phyloP scores from a whole-genome alignment of 1,140 invertebrate species.

The Scylla paramamosain region DNA sequence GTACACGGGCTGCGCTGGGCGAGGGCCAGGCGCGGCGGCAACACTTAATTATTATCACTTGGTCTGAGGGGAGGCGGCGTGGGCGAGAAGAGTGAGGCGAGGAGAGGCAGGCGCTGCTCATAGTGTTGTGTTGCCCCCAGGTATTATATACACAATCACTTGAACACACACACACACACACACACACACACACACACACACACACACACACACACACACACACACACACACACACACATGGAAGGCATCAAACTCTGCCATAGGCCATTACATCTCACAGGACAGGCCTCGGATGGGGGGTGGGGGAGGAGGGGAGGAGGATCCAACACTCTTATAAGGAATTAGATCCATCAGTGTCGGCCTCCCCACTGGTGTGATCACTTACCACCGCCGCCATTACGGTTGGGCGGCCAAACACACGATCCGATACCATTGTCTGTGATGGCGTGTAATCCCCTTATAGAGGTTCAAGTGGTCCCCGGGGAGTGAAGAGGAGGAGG shows the following conservation, averaged over 20 bases:
- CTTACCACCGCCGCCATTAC: constrained; percentile 30
- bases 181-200: constrained; percentile 29
- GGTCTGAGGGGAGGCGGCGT: neutral
- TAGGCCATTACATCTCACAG: neutral
- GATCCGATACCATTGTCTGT: constrained; percentile 53
- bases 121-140: neutral
- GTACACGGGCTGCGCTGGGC: too few relatives aligned
- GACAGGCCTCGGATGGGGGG: neutral
- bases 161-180: neutral
- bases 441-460: constrained; percentile 53
- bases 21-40: too few relatives aligned
- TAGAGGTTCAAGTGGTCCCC: constrained; percentile 13
- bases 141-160: neutral
- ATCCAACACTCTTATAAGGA: constrained; percentile 14
- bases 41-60: neutral
- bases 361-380: neutral
- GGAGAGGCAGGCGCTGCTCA: too few relatives aligned
- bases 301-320: neutral
- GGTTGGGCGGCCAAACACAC: constrained; percentile 8
- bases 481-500: constrained; percentile 2
- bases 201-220: constrained; percentile 52
- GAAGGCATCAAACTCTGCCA: neutral
- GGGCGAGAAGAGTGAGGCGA: neutral
- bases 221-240: constrained; percentile 43
- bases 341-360: constrained; percentile 13